phyloP scores from a whole-genome alignment of 2,888 invertebrate genomes.

The Lepetodrilus schrolli region DNA sequence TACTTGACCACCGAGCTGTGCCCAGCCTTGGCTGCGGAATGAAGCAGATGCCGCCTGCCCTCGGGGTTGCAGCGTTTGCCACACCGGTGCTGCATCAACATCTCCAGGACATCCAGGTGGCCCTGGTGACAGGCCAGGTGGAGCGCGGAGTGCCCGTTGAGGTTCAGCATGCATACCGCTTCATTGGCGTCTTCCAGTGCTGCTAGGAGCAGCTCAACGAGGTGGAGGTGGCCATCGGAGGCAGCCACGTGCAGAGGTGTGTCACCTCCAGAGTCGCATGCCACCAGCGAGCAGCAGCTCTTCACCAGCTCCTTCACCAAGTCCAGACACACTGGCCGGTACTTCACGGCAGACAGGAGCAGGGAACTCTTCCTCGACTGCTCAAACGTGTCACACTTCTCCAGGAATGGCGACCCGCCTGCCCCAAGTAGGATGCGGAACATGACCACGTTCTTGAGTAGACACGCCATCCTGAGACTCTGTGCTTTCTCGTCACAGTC shows the following conservation, averaged over 20 bases:
- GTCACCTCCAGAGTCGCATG: not conserved
- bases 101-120: not conserved
- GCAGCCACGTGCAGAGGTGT: slow-evolving; percentile 20
- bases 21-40: not conserved
- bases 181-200: not conserved
- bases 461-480: not conserved
- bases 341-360: not conserved
- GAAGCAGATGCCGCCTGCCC: not conserved
- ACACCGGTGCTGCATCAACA: slow-evolving; percentile 18
- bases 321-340: not conserved
- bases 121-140: slow-evolving; percentile 18
- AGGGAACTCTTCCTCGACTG: not conserved
- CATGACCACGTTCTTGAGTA: not conserved
- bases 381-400: not conserved
- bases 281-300: not conserved
- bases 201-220: not conserved
- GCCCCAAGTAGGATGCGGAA: not conserved
- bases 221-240: not conserved
- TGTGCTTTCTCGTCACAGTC: slow-evolving; percentile 1
- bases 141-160: not conserved
- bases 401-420: not conserved
- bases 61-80: not conserved
- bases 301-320: slow-evolving; percentile 4
- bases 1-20: not conserved
- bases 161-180: not conserved